These are phyloP conservation scores for Scaptomyza montana DNA, from an alignment of 1,140 invertebrate genomes.

Conservation along the genomic window DNA sequence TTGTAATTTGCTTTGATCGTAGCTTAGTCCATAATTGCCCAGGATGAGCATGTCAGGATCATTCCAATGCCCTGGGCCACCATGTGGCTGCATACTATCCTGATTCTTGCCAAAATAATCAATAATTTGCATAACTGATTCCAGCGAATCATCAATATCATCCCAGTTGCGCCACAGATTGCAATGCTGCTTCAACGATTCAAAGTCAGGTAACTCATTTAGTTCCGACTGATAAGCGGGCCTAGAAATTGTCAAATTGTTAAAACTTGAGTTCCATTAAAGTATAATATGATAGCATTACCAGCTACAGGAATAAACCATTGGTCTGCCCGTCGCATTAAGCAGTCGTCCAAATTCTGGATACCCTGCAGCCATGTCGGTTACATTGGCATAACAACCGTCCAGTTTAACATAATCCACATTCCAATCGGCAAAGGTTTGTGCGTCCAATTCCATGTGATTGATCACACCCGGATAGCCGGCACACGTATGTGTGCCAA, in stretches of 20 bases:
- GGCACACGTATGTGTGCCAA: constrained; percentile 92
- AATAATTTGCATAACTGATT: constrained; percentile 89
- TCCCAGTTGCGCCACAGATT: constrained; percentile 95
- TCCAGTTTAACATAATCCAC: constrained; percentile 96
- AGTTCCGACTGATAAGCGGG: constrained; percentile 95
- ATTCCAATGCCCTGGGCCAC: constrained; percentile 95
- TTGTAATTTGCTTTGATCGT: constrained; percentile 92
- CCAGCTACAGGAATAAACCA: constrained; percentile 95
- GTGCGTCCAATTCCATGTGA: constrained; percentile 90
- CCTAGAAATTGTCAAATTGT: constrained; percentile 8
- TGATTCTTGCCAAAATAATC: constrained; percentile 92
- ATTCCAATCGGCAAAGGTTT: constrained; percentile 94
- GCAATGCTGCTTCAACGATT: constrained; percentile 92
- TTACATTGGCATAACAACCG: constrained; percentile 90
- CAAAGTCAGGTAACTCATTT: constrained; percentile 91
- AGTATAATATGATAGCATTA: background rate
- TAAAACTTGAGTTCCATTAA: too few species aligned
- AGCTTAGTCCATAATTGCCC: constrained; percentile 94
- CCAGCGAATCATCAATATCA: constrained; percentile 94
- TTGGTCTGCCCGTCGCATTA: constrained; percentile 91
- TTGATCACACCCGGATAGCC: constrained; percentile 93
- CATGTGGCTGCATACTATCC: constrained; percentile 87
- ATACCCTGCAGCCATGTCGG: constrained; percentile 87
- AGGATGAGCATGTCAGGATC: constrained; percentile 95
- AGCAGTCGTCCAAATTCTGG: constrained; percentile 89